A percentile compares a stretch with the other conserved stretches of the same genome.
These are phyloP conservation scores for Brotula barbata DNA, from an alignment of 2,797 vertebrate genomes.

Conservation along the genomic window DNA sequence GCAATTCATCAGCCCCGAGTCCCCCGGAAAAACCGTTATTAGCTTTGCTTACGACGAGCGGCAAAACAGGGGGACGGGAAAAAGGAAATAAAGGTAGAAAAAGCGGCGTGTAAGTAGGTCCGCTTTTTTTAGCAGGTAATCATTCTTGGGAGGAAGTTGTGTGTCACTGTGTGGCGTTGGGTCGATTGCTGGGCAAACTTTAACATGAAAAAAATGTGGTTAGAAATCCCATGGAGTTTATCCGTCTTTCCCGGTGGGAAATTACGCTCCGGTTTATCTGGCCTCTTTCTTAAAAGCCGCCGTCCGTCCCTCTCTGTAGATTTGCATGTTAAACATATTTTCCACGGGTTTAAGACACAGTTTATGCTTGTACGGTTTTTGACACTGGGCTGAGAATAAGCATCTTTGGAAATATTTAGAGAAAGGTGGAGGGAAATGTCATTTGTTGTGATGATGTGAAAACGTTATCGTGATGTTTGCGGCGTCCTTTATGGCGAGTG, in stretches of 20 bases:
- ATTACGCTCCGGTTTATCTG: slow-evolving; percentile 45
- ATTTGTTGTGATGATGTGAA: too few relatives aligned
- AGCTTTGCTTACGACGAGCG: not conserved
- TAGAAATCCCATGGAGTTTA: slow-evolving; percentile 50
- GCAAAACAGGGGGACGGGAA: not conserved
- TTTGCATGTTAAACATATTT: slow-evolving; percentile 8
- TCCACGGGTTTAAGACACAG: not conserved
- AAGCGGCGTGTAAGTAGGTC: slow-evolving; percentile 43
- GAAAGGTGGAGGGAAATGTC: too few relatives aligned
- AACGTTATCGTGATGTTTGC: too few relatives aligned
- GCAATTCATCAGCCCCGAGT: not conserved
- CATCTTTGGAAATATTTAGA: too few relatives aligned
- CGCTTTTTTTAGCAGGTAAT: slow-evolving; percentile 59
- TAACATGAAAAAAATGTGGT: slow-evolving; percentile 25
- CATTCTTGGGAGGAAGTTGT: slow-evolving; percentile 50
- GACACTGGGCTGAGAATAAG: slow-evolving; percentile 1
- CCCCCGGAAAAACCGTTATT: not conserved
- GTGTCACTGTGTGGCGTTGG: slow-evolving; percentile 30
- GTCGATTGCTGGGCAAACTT: slow-evolving; percentile 54
- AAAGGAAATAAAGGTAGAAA: slow-evolving; percentile 20
- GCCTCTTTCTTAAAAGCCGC: slow-evolving; percentile 41
- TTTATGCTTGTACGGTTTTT: slow-evolving; percentile 4
- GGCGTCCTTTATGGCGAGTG: too few relatives aligned
- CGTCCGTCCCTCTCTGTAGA: slow-evolving; percentile 15
- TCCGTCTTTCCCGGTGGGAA: slow-evolving; percentile 39